Evolutionary conservation across 2,113 vertebrate species (phyloP), one percentile per base, ranked within the genome.

Genomic region (Artemisiospiza belli): DNA sequence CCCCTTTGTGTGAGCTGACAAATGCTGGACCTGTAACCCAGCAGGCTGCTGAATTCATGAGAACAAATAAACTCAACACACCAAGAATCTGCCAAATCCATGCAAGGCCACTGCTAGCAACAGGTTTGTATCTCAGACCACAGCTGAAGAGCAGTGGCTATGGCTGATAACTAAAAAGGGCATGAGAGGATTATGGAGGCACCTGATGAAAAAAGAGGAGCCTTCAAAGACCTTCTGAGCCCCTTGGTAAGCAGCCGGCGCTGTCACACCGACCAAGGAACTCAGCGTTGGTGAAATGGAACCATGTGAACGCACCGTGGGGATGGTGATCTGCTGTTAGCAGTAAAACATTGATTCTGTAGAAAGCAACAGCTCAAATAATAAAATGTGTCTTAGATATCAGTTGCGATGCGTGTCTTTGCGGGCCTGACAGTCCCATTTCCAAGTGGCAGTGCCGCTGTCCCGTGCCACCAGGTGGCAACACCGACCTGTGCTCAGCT

Each of bases 381-480:
- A 27, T 44, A 33, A 63, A 76, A 61, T 2, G 5, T n/a, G 20
- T 12, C n/a, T 18, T 21, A 28, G 35, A 21, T n/a, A 58, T 1
- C 2, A 1, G 12, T 17, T 31, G 74, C 7, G 27, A 35, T 55
- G 51, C 39, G 27, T 16, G 31, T 39, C 52, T 51, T 68, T 23
- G 13, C 46, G 1, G 59, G 5, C 17, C 12, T 8, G 54, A 30
- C 41, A 73, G 59, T 5, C 25, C 22, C 0, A 7, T 27, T 55
- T 35, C 5, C 30, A 1, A 35, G 59, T 16, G 80, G 15, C 70
- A 20, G 81, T 25, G 51, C 8, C 2, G 8, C 70, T 44, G 62
- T 18, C 30, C 15, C 0, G 0, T 64, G 44, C 92, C 95, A 84
- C 85, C 67, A 96, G 96, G 77, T 94, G 95, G 95, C 90, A 93